Conservation (phyloP, 2,113 vertebrate species). For the Peromyscus polionotus region DNA sequence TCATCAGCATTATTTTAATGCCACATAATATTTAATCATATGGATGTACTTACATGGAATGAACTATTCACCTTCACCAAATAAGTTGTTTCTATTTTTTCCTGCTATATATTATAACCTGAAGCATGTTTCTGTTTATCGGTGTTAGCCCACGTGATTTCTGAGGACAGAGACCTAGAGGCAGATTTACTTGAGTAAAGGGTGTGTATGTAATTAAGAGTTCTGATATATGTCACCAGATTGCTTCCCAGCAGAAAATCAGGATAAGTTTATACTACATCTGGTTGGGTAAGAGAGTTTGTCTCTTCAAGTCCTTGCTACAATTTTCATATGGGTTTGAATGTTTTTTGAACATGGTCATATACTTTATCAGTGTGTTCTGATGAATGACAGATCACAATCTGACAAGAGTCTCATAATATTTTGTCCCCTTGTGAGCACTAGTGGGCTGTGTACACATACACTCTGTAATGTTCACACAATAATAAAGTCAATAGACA, state of each 20-base stretch:
- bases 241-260: background rate
- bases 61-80: slow-evolving; percentile 76
- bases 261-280: background rate
- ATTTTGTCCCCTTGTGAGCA: background rate
- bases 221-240: background rate
- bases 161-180: slow-evolving; percentile 36
- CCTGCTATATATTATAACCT: slow-evolving; percentile 35
- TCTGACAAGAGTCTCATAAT: background rate
- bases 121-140: slow-evolving; percentile 61
- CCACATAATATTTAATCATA: slow-evolving; percentile 79
- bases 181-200: slow-evolving; percentile 6
- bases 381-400: background rate
- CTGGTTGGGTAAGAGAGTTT: background rate
- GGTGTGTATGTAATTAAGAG: slow-evolving; percentile 19
- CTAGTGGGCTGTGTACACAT: background rate
- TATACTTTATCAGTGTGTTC: background rate
- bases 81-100: slow-evolving; percentile 61
- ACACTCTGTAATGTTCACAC: background rate
- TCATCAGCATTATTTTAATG: slow-evolving; percentile 75
- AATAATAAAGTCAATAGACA: background rate
- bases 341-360: background rate
- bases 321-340: background rate
- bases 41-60: slow-evolving; percentile 77
- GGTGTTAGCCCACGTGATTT: slow-evolving; percentile 22
- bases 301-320: background rate